Percentiles rank a stretch among this genome's conserved stretches.
phyloP scores from a whole-genome alignment of 2,113 vertebrate species.

The Talpa occidentalis region DNA sequence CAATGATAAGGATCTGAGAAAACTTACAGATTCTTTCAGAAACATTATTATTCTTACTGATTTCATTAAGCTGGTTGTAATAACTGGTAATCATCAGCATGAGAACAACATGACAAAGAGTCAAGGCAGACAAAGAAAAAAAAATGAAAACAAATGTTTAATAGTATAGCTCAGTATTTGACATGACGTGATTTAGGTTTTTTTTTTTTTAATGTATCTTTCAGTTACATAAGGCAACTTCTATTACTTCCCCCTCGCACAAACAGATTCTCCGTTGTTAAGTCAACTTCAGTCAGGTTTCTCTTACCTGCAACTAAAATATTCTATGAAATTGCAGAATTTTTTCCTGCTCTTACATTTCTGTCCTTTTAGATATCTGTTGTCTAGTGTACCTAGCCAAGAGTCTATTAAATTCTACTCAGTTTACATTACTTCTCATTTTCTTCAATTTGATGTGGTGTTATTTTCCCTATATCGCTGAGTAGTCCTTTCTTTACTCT shows the following conservation, averaged over 20 bases:
- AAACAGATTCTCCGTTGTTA: not conserved
- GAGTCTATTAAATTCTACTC: not conserved
- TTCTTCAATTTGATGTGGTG: not conserved
- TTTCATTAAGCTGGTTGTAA: not conserved
- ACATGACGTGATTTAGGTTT: not conserved
- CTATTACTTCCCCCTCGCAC: rapidly evolving
- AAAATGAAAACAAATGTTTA: not conserved
- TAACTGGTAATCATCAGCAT: not conserved
- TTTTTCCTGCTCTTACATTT: not conserved
- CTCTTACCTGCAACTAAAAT: not conserved
- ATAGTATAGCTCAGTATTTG: not conserved
- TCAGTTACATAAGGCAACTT: not conserved
- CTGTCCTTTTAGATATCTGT: not conserved
- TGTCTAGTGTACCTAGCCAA: not conserved
- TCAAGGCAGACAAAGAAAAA: not conserved
- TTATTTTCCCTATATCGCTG: not conserved
- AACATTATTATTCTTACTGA: not conserved
- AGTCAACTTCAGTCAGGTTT: not conserved
- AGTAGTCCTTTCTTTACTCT: not conserved
- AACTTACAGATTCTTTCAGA: not conserved
- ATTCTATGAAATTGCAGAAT: not conserved
- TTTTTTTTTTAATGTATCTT: not conserved
- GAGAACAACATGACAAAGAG: not conserved
- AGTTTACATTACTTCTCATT: not conserved
- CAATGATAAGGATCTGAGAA: not conserved